Percentiles rank a stretch among this genome's conserved stretches.
phyloP scores from a whole-genome alignment of 2,888 invertebrate genomes.

The Spialia ferax region DNA sequence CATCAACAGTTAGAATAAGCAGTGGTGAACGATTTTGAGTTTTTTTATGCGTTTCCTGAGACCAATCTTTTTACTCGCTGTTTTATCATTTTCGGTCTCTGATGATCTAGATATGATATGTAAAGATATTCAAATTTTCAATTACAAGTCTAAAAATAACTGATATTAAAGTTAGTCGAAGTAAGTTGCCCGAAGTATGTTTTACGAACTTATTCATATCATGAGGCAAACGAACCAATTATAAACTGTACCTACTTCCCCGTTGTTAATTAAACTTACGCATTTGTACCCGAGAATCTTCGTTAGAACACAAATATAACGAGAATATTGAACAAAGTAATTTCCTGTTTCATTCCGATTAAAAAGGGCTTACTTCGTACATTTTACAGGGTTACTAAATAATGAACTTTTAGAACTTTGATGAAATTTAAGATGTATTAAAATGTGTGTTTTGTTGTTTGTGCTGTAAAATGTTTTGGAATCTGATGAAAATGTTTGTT shows the following conservation, averaged over 20 bases:
- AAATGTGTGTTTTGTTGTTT: no score
- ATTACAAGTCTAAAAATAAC: no score
- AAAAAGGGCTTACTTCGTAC: neutral
- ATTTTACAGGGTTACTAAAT: neutral
- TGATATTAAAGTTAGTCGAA: no score
- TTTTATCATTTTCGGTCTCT: no score
- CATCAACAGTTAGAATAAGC: no score
- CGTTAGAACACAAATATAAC: neutral
- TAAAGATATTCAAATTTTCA: no score
- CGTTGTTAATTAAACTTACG: conserved; percentile 3
- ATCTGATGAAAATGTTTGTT: no score
- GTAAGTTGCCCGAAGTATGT: neutral
- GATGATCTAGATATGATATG: no score
- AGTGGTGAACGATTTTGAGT: no score
- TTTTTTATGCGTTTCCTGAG: no score
- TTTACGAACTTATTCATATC: neutral
- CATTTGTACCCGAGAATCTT: neutral
- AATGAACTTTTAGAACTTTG: neutral
- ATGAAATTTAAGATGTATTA: neutral
- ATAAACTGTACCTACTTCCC: neutral
- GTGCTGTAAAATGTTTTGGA: no score
- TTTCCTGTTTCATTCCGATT: neutral
- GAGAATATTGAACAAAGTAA: neutral
- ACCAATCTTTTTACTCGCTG: no score
- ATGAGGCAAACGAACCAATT: neutral